These are phyloP conservation scores for Aphodius sticticus DNA, from an alignment of 2,888 invertebrate genomes.

Conservation along the genomic window DNA sequence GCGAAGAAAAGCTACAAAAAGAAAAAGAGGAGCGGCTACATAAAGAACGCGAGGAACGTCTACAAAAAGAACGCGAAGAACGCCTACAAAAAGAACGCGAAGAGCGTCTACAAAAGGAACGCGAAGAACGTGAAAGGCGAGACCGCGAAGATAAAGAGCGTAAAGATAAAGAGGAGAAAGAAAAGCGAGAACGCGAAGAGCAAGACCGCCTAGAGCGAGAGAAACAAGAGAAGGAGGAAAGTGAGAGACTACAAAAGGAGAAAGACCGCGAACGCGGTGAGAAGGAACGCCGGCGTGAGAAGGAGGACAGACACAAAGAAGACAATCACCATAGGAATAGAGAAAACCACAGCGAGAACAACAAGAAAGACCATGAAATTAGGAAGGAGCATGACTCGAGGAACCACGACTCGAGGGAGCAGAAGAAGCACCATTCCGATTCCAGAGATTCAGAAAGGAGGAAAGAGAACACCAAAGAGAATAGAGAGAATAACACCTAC, in stretches of 20 bases:
- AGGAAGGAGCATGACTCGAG: slow-evolving; percentile 33
- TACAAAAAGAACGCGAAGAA: slow-evolving; percentile 49
- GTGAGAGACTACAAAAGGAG: slow-evolving; percentile 21
- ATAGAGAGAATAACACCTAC: slow-evolving; percentile 61
- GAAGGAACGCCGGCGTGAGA: slow-evolving; percentile 45
- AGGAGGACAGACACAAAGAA: slow-evolving; percentile 55
- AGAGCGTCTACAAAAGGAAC: slow-evolving; percentile 49
- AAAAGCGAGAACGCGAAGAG: too few species aligned
- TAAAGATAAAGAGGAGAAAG: too few species aligned
- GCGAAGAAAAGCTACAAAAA: slow-evolving; percentile 44
- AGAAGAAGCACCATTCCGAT: slow-evolving; percentile 49
- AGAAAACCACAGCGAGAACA: slow-evolving; percentile 62
- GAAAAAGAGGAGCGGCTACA: slow-evolving; percentile 49
- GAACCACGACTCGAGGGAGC: slow-evolving; percentile 47
- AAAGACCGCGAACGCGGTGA: slow-evolving; percentile 45
- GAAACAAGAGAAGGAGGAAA: slow-evolving; percentile 41
- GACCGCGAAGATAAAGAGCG: too few species aligned
- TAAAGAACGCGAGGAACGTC: slow-evolving; percentile 49
- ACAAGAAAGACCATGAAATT: slow-evolving; percentile 49
- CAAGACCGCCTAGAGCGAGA: neutral
- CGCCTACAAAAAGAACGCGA: slow-evolving; percentile 50
- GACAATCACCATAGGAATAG: slow-evolving; percentile 60
- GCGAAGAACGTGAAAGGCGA: slow-evolving; percentile 45
- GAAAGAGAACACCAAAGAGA: slow-evolving; percentile 61
- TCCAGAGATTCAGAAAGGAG: slow-evolving; percentile 57